phyloP scores from a whole-genome alignment of 2,797 vertebrate genomes.

The Distichodus sexfasciatus region DNA sequence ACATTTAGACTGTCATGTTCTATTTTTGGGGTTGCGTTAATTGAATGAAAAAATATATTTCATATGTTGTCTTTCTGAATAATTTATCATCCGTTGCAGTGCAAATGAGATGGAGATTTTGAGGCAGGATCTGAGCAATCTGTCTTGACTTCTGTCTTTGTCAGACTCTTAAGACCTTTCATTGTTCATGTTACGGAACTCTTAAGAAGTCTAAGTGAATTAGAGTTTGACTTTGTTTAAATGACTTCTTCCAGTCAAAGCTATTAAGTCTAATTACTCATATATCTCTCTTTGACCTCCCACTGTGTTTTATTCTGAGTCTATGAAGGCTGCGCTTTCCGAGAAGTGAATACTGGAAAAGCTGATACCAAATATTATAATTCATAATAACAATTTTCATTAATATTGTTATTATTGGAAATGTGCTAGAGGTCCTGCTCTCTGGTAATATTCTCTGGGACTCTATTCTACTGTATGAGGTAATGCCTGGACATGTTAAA shows the following conservation, averaged over 20 bases:
- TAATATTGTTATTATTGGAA: not conserved
- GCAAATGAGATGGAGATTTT: constrained; percentile 27
- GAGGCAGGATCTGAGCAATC: constrained; percentile 25
- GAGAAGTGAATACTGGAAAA: no score
- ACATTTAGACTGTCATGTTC: not conserved
- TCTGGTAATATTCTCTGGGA: not conserved
- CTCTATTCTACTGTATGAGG: constrained; percentile 1
- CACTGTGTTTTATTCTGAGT: constrained; percentile 12
- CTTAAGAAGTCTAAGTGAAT: constrained; percentile 28
- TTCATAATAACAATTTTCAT: no score
- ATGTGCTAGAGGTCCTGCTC: not conserved
- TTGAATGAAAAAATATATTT: not conserved
- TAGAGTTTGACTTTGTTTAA: constrained; percentile 26
- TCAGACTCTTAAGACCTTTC: constrained; percentile 41
- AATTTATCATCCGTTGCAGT: constrained; percentile 8
- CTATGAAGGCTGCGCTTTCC: no score
- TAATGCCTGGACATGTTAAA: constrained; percentile 47
- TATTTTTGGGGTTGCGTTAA: not conserved
- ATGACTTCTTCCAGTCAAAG: constrained; percentile 42
- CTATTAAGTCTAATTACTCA: constrained; percentile 38
- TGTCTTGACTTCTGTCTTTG: constrained; percentile 36
- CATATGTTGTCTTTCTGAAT: not conserved
- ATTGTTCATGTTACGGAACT: constrained; percentile 28
- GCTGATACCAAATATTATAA: no score
- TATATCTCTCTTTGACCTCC: constrained; percentile 28